Conservation (phyloP, 2,888 invertebrate species). For the Nipponacmea schrenckii region DNA sequence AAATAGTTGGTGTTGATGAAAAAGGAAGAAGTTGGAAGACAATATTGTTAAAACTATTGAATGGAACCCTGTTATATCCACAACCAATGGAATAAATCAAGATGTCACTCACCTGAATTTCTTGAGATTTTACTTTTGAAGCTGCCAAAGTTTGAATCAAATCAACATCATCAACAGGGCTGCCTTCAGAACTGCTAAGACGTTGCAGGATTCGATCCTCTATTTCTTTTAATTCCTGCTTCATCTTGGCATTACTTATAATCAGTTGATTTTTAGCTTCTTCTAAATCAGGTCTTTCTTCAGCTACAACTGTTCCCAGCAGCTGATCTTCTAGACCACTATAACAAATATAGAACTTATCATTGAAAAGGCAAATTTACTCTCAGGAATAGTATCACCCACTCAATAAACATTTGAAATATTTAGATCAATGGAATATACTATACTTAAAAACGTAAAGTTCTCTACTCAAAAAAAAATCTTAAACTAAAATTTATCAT, state of each 20-base stretch:
- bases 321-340: conserved; percentile 69
- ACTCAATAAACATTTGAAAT: not conserved
- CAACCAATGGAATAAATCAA: too few species aligned
- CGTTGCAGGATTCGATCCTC: conserved; percentile 68
- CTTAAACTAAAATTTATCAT: not conserved
- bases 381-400: too few species aligned
- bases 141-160: conserved; percentile 75
- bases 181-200: conserved; percentile 74
- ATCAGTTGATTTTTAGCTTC: conserved; percentile 72
- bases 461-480: too few species aligned
- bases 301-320: conserved; percentile 68
- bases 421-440: not conserved
- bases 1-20: too few species aligned
- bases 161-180: conserved; percentile 82
- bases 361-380: not conserved
- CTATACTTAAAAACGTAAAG: too few species aligned
- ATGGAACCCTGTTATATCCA: too few species aligned
- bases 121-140: conserved; percentile 68
- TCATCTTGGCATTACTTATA: conserved; percentile 80
- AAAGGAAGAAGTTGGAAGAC: too few species aligned
- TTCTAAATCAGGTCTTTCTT: conserved; percentile 69
- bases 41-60: too few species aligned
- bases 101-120: conserved; percentile 65
- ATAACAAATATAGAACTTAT: conserved; percentile 18
- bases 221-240: conserved; percentile 78